Conservation (phyloP, 2,888 invertebrate species). For the Spilosoma lubricipeda region DNA sequence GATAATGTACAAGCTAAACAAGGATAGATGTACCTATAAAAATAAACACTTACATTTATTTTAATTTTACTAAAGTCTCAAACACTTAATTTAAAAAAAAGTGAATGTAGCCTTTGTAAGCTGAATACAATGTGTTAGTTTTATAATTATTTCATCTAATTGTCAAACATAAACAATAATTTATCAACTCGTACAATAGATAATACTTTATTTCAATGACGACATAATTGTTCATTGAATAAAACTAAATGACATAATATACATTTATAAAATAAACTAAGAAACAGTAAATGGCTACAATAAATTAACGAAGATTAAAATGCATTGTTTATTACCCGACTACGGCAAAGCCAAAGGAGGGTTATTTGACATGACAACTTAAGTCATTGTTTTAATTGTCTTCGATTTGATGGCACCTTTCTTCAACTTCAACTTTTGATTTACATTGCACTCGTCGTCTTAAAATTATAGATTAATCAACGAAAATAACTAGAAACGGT, state of each 20-base stretch:
- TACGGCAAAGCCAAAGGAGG: too few relatives aligned
- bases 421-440: too few relatives aligned
- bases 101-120: background rate
- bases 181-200: background rate
- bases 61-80: background rate
- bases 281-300: background rate
- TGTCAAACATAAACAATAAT: background rate
- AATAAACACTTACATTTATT: too few relatives aligned
- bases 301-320: background rate
- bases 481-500: too few relatives aligned
- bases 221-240: background rate
- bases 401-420: too few relatives aligned
- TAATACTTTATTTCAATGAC: background rate
- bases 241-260: too few relatives aligned
- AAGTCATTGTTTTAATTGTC: background rate
- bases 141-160: background rate
- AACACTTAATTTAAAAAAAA: background rate
- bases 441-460: too few relatives aligned
- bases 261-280: too few relatives aligned
- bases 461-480: background rate
- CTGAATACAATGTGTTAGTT: background rate
- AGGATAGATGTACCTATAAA: too few relatives aligned
- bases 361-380: too few relatives aligned
- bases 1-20: background rate
- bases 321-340: too few relatives aligned